Evolutionary conservation across 2,797 vertebrate genomes (phyloP), one percentile per base, ranked within the genome.

Genomic region (Cyclura pinguis): DNA sequence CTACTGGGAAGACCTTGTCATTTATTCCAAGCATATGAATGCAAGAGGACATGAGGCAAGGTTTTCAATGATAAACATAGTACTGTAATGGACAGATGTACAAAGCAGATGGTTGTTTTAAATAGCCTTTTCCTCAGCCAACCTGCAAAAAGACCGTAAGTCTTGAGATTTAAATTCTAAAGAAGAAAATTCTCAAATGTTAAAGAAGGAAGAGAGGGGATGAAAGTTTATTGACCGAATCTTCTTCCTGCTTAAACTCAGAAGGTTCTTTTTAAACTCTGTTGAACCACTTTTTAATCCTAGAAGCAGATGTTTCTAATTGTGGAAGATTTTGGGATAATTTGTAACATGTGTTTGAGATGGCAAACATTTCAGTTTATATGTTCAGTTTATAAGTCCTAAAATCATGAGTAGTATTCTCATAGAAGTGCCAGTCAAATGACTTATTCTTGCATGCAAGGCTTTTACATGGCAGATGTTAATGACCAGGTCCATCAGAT

Each of bases 361-460:
- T 85, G 84, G 84, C 92, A 88, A 95, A 90, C 35, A 76, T 92
- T 90, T 90, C 24, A 69, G 35, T 88, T 77, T 57, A 62, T 42
- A 64, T 55, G 8, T 35, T 94, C n/a, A n/a, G n/a, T 93, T 88
- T 88, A 22, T 93, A 91, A 57, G 78, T 82, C 82, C 24, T 93
- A 83, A 94, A 89, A 73, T 94, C 73, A 88, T 62, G 93, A 94
- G 81, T 86, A 94, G 84, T 92, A 78, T 92, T 95, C 92, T 55
- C 73, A 7, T 87, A 88, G 35, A 32, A 89, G 92, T 89, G 55
- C 72, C 62, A 42, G 81, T 94, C 73, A 92, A 82, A 77, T 92
- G 22, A 6, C 69, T 38, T 91, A 4, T 22, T 90, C 8, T 10
- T 16, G 22, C 38, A 67, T 90, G 35, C 24, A 22, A 10, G 8